Evolutionary conservation across 35 echinoderm and acorn worm species (phyloP), one percentile per base, ranked within the genome.

Genomic region (Apostichopus californicus): DNA sequence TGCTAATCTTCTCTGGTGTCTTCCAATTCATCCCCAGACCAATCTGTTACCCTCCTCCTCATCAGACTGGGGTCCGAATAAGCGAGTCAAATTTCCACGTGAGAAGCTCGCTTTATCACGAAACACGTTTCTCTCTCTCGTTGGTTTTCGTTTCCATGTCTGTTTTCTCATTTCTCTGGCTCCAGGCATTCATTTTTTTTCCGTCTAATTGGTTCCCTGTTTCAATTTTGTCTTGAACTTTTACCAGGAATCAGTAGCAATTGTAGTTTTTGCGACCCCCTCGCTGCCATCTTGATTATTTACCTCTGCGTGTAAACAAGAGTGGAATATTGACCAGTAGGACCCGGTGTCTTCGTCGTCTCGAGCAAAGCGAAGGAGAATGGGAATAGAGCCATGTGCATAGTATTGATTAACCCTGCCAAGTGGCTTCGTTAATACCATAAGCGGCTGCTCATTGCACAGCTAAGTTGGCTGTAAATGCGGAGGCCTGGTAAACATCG

Each of bases 181-280:
- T 72, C 86, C 86, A 89, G 86, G 86, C 56, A 54, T 55, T 65
- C 8, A 46, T 0, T 72, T 55, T 73, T 89, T 71, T 65, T 15
- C 71, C 71, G n/a, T 73, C 63, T 89, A 89, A 89, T 89, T 89
- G 61, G 86, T 68, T 75, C 68, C 68, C 26, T 75, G 46, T 89
- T 72, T 68, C 68, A 89, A 89, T 24, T 89, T 72, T 34, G 63
- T 25, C 21, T 10, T 72, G 10, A 68, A 89, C 55, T 85, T 58
- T 85, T 85, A 85, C 11, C 6, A 59, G 34, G 81, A 58, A 85
- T 85, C 86, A 89, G 14, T 17, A 26, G 66, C 61, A 89, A 28
- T 28, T 61, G 25, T 52, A 89, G 14, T 46, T 8, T 65, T 24
- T 72, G 86, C 34, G 46, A 72, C 57, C 54, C 58, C 12, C 6